These are phyloP conservation scores for Stylophora pistillata DNA, from an alignment of 64 coral and sea anemone genomes.

Conservation along the genomic window DNA sequence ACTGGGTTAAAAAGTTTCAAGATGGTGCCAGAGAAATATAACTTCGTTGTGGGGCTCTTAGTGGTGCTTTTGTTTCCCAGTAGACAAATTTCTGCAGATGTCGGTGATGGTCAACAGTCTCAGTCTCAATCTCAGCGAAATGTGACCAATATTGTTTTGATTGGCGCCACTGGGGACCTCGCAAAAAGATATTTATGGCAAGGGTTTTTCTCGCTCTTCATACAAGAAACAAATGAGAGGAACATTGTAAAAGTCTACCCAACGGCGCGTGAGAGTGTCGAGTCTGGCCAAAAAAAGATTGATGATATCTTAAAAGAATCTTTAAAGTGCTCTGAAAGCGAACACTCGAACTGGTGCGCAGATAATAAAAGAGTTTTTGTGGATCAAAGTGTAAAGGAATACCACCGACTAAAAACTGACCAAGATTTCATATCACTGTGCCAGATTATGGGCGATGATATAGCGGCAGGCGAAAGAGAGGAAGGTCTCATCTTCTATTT, in stretches of 20 bases:
- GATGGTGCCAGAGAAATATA: background rate
- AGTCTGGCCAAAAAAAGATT: conserved; percentile 62
- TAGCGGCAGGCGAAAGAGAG: conserved; percentile 12
- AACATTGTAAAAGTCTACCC: conserved; percentile 63
- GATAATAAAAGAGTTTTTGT: background rate
- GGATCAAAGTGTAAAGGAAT: conserved; percentile 29
- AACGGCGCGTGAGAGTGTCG: conserved; percentile 51
- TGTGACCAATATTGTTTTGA: conserved; percentile 65
- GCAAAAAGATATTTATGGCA: conserved; percentile 90
- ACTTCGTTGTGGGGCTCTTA: background rate
- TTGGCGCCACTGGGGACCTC: conserved; percentile 84
- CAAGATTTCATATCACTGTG: conserved; percentile 73
- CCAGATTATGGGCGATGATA: conserved; percentile 24
- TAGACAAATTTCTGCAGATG: background rate
- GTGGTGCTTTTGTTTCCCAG: background rate
- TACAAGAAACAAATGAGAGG: conserved; percentile 11
- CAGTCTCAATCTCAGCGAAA: background rate
- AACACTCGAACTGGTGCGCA: background rate
- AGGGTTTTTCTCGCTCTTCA: conserved; percentile 69
- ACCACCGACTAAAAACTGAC: conserved; percentile 68
- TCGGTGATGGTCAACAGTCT: background rate
- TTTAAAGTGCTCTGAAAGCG: conserved; percentile 42
- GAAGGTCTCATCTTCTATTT: conserved; percentile 80
- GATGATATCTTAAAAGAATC: conserved; percentile 42
- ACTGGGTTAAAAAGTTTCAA: background rate